Conservation (phyloP, 1,140 invertebrate genomes). For the Reticulitermes speratus region DNA sequence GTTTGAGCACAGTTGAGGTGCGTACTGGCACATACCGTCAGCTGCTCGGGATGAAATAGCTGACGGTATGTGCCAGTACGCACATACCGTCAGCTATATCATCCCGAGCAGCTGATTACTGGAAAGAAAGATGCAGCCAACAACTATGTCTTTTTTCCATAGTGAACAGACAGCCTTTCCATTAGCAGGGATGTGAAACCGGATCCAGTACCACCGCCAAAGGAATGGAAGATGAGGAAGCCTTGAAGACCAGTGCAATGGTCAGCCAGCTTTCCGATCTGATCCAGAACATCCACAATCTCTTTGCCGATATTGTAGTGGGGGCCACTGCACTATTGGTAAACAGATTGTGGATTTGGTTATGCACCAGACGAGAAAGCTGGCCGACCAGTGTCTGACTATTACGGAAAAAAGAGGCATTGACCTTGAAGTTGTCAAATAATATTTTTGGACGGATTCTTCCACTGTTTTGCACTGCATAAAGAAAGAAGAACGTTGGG, state of each 20-base stretch:
- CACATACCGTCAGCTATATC: conserved; percentile 61
- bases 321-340: conserved; percentile 60
- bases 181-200: conserved; percentile 68
- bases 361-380: too few species aligned
- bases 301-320: conserved; percentile 81
- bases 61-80: too few species aligned
- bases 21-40: too few species aligned
- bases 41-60: too few species aligned
- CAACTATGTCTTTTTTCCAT: conserved; percentile 63
- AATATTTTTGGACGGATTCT: too few species aligned
- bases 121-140: conserved; percentile 64
- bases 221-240: conserved; percentile 83
- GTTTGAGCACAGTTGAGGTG: too few species aligned
- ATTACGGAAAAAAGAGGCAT: too few species aligned
- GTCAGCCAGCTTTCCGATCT: conserved; percentile 71
- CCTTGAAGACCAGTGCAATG: conserved; percentile 80
- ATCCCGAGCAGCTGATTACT: conserved; percentile 56
- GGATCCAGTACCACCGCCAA: conserved; percentile 87
- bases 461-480: too few species aligned
- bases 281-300: conserved; percentile 70
- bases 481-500: too few species aligned
- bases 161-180: conserved; percentile 66
- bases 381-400: too few species aligned
- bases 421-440: too few species aligned
- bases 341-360: too few species aligned